These are phyloP conservation scores for Drosophila algonquin DNA, from an alignment of 2,888 invertebrate species.

Conservation along the genomic window DNA sequence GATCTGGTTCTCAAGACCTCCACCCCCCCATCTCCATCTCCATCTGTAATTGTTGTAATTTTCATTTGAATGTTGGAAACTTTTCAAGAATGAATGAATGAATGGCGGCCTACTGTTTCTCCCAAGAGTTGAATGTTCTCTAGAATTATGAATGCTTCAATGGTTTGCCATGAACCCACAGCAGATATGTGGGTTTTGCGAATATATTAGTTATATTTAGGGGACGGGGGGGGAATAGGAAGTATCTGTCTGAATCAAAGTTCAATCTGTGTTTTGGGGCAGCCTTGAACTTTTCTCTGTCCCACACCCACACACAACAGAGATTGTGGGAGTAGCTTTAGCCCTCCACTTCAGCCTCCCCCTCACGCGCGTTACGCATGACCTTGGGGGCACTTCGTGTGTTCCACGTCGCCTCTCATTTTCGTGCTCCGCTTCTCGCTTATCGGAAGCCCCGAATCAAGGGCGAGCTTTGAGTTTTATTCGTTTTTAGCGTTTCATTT, in stretches of 20 bases:
- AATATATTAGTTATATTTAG: slow-evolving; percentile 3
- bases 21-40: neutral
- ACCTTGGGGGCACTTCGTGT: slow-evolving; percentile 52
- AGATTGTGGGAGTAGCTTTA: slow-evolving; percentile 3
- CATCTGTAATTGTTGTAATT: neutral
- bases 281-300: slow-evolving; percentile 40
- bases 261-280: slow-evolving; percentile 17
- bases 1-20: neutral
- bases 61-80: neutral
- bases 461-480: slow-evolving; percentile 49
- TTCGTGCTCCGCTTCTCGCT: slow-evolving; percentile 60
- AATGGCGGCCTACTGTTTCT: slow-evolving; percentile 4
- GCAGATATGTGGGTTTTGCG: neutral
- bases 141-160: neutral
- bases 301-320: slow-evolving; percentile 14
- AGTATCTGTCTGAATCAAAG: slow-evolving; percentile 39
- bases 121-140: neutral
- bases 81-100: neutral
- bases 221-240: slow-evolving; percentile 14
- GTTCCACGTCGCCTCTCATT: slow-evolving; percentile 13
- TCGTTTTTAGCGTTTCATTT: slow-evolving; percentile 20
- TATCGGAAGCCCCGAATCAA: slow-evolving; percentile 70
- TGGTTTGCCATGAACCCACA: neutral
- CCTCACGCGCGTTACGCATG: slow-evolving; percentile 56
- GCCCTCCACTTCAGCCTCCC: neutral